phyloP scores from a whole-genome alignment of 1,140 invertebrate genomes.

The Chrysoperla carnea region DNA sequence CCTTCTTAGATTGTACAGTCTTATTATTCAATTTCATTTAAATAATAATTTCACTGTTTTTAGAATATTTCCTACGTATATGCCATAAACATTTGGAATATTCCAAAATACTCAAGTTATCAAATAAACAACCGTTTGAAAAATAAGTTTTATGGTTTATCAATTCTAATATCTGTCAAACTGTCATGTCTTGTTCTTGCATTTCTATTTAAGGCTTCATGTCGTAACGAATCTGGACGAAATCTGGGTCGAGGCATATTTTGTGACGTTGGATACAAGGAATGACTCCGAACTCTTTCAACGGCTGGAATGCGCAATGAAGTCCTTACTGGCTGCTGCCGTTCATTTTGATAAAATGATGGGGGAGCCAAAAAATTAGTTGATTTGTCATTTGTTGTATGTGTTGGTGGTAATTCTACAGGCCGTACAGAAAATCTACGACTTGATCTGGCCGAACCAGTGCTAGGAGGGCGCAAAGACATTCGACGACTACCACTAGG shows the following conservation, averaged over 20 bases:
- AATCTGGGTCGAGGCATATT: no score
- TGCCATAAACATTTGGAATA: no score
- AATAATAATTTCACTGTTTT: no score
- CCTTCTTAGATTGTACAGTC: no score
- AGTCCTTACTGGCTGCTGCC: constrained; percentile 2
- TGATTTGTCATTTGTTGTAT: not conserved
- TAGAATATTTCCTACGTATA: no score
- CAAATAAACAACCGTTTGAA: no score
- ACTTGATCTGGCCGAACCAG: constrained; percentile 8
- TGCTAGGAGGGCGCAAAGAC: constrained; percentile 7
- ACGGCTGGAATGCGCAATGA: not conserved
- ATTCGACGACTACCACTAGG: constrained; percentile 2
- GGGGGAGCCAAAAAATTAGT: no score
- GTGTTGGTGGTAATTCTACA: constrained; percentile 7
- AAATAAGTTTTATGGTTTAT: not conserved
- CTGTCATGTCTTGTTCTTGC: constrained; percentile 1
- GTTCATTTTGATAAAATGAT: not conserved
- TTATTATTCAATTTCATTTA: no score
- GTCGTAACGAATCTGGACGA: not conserved
- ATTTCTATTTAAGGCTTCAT: not conserved
- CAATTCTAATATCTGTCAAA: constrained; percentile 1
- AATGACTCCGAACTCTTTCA: not conserved
- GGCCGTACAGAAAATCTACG: constrained; percentile 28
- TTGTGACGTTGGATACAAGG: not conserved
- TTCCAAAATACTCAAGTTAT: no score